phyloP scores from a whole-genome alignment of 92 coral and sea anemone species.

The Epizoanthus scotinus region DNA sequence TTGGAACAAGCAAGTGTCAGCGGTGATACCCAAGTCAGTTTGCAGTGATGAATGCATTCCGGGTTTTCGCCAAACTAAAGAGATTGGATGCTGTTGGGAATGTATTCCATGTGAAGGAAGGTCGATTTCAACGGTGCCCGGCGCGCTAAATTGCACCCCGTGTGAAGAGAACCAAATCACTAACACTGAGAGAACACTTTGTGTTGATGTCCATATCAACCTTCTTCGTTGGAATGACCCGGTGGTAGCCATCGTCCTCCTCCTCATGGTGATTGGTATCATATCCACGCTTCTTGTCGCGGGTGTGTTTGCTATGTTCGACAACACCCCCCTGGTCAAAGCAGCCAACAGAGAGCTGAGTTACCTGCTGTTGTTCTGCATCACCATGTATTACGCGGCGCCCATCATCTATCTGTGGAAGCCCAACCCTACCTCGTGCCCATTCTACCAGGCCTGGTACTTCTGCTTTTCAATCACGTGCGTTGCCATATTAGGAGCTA shows the following conservation, averaged over 20 bases:
- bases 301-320: slow-evolving; percentile 48
- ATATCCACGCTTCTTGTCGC: slow-evolving; percentile 45
- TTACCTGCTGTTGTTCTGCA: slow-evolving; percentile 68
- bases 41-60: slow-evolving; percentile 71
- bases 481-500: slow-evolving; percentile 73
- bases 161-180: slow-evolving; percentile 68
- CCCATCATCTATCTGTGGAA: slow-evolving; percentile 67
- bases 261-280: slow-evolving; percentile 56
- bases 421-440: slow-evolving; percentile 59
- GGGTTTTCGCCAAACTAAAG: slow-evolving; percentile 72
- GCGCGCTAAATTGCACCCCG: slow-evolving; percentile 65
- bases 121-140: slow-evolving; percentile 47
- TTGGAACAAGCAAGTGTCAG: slow-evolving; percentile 62
- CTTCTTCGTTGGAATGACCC: slow-evolving; percentile 64
- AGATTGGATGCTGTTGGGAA: slow-evolving; percentile 79
- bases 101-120: slow-evolving; percentile 65
- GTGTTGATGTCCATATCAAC: slow-evolving; percentile 62
- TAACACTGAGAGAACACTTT: slow-evolving; percentile 52
- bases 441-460: slow-evolving; percentile 70
- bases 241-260: slow-evolving; percentile 37
- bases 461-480: slow-evolving; percentile 72
- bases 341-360: slow-evolving; percentile 82
- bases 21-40: slow-evolving; percentile 67
- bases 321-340: slow-evolving; percentile 68
- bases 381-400: slow-evolving; percentile 70